Base-by-base conservation (phyloP, 2,888 invertebrate genomes). In the Azorinus chamasolen region DNA sequence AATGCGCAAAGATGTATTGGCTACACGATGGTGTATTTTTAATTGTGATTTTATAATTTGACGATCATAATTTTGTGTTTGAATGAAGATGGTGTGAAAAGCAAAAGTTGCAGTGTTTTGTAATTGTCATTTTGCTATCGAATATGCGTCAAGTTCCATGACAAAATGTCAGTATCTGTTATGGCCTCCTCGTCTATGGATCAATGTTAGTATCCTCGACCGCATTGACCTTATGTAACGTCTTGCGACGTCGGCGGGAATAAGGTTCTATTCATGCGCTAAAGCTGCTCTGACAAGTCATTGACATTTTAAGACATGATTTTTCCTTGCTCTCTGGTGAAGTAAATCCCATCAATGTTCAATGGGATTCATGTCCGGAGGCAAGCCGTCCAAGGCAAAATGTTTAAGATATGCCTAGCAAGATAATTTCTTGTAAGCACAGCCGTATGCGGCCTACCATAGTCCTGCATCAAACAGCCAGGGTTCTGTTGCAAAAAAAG, bases 271-370 rank as follows among this genome's bases (percentile, higher is more conserved):
- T 53, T 53, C 53, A 22, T 14, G 53, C 12, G 24, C 53, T 53
- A 14, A 53, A 25, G 53, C 53, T 22, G 53, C 53, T 24, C 14
- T n/a, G n/a, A 53, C 53, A 53, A 41, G 41, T 41, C 41, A 41
- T 41, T 41, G 41, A 41, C 14, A 41, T 16, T 41, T 41, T 8
- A 41, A 12, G 8, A 12, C 41, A 12, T 41, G 41, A 12, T 41
- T 41, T 41, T 41, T 41, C 41, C 8, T 53, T 53, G 53, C 53
- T 53, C 53, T 25, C 25, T 16, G 24, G 24, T 25, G 24, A 22
- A 22, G 8, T 25, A 53, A 53, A 53, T 12, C 53, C 53, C 53
- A 53, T 53, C 20, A 53, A 53, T 53, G 53, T 53, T 25, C 53
- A 22, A 22, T 20, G 53, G 8, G 41, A 41, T 41, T 41, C 41